Evolutionary conservation across 2,113 vertebrate genomes (phyloP).

Genomic region (Circaetus cinerascens): DNA sequence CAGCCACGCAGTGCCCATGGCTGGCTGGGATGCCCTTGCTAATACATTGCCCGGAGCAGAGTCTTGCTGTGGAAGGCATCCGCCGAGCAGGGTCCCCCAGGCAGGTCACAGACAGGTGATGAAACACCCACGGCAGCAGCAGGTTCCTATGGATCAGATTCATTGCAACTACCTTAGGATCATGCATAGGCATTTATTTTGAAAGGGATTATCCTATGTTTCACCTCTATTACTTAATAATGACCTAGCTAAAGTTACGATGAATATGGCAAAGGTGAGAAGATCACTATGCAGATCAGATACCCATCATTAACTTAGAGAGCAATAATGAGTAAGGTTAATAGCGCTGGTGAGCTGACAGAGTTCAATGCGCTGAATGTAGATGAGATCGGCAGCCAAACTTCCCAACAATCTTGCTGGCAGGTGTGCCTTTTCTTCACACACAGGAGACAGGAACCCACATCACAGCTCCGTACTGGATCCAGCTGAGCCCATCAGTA

Average conservation of each 20-base stretch:
- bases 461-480: not conserved
- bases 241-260: not conserved
- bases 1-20: fast-evolving
- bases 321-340: not conserved
- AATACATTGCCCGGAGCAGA: not conserved
- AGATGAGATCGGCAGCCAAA: not conserved
- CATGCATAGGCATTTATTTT: not conserved
- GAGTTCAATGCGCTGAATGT: not conserved
- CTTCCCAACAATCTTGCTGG: not conserved
- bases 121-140: not conserved
- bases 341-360: not conserved
- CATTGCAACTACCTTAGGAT: not conserved
- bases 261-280: not conserved
- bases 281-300: not conserved
- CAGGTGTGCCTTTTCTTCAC: not conserved
- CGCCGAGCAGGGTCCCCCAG: fast-evolving
- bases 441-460: fast-evolving
- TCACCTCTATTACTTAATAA: not conserved
- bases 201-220: not conserved
- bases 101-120: not conserved
- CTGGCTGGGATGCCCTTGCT: not conserved
- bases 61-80: not conserved
- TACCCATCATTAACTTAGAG: not conserved
- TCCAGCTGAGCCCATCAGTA: not conserved
- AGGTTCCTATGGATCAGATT: not conserved